phyloP scores from a whole-genome alignment of 2,888 invertebrate genomes.

The Bhutanitis thaidina region DNA sequence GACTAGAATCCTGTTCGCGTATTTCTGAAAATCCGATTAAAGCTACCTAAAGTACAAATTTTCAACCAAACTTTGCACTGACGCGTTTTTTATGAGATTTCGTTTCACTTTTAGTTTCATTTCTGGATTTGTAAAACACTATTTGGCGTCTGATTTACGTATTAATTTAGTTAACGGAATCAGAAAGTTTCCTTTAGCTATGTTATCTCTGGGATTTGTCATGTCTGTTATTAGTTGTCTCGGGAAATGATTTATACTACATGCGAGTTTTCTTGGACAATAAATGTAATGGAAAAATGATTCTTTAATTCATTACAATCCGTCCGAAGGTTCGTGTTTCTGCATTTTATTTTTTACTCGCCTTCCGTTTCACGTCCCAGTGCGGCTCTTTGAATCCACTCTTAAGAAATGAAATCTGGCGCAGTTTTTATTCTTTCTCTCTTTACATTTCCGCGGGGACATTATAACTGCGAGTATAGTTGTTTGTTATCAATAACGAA shows the following conservation, averaged over 20 bases:
- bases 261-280: too few species aligned
- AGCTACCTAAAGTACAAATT: conserved; percentile 2
- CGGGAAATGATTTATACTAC: too few species aligned
- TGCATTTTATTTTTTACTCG: conserved; percentile 5
- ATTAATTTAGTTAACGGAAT: too few species aligned
- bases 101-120: background rate
- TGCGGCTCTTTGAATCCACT: conserved; percentile 17
- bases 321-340: conserved; percentile 8
- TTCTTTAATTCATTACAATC: conserved; percentile 18
- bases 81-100: background rate
- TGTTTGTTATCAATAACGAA: conserved; percentile 1
- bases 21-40: conserved; percentile 13
- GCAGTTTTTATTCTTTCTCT: conserved; percentile 8
- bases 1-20: conserved; percentile 4
- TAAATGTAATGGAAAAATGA: too few species aligned
- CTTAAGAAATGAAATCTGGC: conserved; percentile 16
- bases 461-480: background rate
- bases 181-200: too few species aligned
- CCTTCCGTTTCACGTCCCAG: conserved; percentile 10
- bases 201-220: too few species aligned
- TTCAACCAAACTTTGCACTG: background rate
- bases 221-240: too few species aligned
- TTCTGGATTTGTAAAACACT: too few species aligned
- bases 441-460: background rate
- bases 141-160: too few species aligned